phyloP scores from a whole-genome alignment of 2,888 invertebrate species.

The Metacarcinus magister region DNA sequence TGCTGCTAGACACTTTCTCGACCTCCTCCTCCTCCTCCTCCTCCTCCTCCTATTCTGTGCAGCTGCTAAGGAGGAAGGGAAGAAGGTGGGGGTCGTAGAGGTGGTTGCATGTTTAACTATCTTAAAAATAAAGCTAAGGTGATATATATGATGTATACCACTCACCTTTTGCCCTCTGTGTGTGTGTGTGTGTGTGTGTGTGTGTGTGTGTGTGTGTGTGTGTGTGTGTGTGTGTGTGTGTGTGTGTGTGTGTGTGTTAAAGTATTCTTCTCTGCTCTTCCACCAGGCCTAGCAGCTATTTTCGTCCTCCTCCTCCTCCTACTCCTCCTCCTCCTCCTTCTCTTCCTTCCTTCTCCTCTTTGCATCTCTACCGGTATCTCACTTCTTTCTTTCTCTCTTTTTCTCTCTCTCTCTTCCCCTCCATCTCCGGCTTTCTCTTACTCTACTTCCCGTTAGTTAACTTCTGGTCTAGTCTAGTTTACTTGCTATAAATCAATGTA shows the following conservation, averaged over 20 bases:
- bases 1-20: slow-evolving; percentile 9
- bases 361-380: slow-evolving; percentile 21
- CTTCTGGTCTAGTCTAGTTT: too few species aligned
- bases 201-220: background rate
- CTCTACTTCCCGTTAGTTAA: slow-evolving; percentile 16
- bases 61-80: background rate
- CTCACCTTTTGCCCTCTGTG: background rate
- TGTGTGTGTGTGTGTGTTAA: background rate
- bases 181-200: slow-evolving; percentile 57
- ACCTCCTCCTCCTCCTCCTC: background rate
- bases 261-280: background rate
- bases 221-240: slow-evolving; percentile 7
- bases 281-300: background rate
- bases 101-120: background rate
- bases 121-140: background rate
- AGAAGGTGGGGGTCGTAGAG: background rate
- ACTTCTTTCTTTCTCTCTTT: background rate
- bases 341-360: slow-evolving; percentile 2
- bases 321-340: slow-evolving; percentile 50
- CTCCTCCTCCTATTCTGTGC: background rate
- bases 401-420: background rate
- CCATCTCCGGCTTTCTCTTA: background rate
- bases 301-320: background rate
- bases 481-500: background rate
- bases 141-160: background rate